Evolutionary conservation across 1,140 invertebrate genomes (phyloP).

Genomic region (Lithobius niger): DNA sequence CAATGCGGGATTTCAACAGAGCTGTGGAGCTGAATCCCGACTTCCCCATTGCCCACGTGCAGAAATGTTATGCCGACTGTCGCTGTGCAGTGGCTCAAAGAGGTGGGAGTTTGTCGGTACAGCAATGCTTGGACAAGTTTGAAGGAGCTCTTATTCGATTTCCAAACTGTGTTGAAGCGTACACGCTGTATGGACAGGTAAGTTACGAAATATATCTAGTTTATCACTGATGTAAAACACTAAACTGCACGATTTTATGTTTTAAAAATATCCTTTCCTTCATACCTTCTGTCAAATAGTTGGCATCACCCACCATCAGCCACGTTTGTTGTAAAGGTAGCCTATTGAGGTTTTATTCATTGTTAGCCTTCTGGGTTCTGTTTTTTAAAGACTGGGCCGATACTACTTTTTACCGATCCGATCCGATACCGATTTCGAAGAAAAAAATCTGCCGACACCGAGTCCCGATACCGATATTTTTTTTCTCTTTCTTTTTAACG

Average conservation of each 20-base stretch:
- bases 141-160: constrained; percentile 59
- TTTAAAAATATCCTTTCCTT: no score
- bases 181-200: constrained; percentile 43
- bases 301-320: no score
- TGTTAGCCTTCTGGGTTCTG: no score
- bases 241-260: not conserved
- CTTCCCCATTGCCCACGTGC: constrained; percentile 68
- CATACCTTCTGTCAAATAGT: no score
- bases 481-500: no score
- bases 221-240: not conserved
- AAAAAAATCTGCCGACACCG: no score
- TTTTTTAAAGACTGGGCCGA: no score
- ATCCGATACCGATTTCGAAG: no score
- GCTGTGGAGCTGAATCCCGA: constrained; percentile 64
- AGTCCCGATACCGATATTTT: no score
- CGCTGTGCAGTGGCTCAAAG: constrained; percentile 44
- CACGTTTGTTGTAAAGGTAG: no score
- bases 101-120: constrained; percentile 39
- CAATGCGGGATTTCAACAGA: constrained; percentile 65
- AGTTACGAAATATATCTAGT: constrained; percentile 8
- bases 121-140: constrained; percentile 52
- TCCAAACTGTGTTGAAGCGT: constrained; percentile 68
- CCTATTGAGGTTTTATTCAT: no score
- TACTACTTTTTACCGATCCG: no score
- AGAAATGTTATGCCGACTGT: constrained; percentile 76